Evolutionary conservation across 2,888 invertebrate species (phyloP).

Genomic region (Napeogenes sylphis): DNA sequence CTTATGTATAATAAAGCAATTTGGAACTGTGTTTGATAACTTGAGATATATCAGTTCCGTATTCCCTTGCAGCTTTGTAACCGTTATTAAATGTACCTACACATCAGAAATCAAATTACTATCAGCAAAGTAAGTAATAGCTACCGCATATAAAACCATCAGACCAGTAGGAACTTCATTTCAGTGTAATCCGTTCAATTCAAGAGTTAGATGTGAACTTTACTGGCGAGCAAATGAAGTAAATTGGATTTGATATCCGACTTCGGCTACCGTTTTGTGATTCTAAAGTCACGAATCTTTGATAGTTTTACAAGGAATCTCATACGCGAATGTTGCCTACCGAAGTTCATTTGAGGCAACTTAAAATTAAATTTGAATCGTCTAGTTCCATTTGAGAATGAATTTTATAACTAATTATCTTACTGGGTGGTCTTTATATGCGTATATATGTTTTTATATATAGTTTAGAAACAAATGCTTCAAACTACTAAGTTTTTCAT

Average conservation of each 20-base stretch:
- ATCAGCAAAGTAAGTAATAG: slow-evolving; percentile 24
- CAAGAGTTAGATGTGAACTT: slow-evolving; percentile 67
- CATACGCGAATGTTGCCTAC: slow-evolving; percentile 33
- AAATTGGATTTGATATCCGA: slow-evolving; percentile 73
- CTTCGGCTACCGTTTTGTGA: slow-evolving; percentile 62
- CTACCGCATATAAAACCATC: slow-evolving; percentile 29
- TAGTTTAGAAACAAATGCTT: no score
- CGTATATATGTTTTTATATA: no score
- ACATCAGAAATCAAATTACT: slow-evolving; percentile 23
- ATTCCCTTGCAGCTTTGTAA: not conserved
- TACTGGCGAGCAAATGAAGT: slow-evolving; percentile 69
- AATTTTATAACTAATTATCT: not conserved
- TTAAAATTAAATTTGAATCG: slow-evolving; percentile 3
- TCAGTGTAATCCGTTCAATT: slow-evolving; percentile 66
- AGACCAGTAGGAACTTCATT: slow-evolving; percentile 47
- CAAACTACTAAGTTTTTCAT: no score
- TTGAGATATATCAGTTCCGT: no score
- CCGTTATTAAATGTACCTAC: slow-evolving; percentile 4
- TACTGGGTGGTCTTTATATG: no score
- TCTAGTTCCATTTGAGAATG: not conserved
- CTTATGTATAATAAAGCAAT: no score
- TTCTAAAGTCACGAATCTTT: slow-evolving; percentile 62
- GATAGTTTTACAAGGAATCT: slow-evolving; percentile 40
- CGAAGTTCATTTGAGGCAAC: slow-evolving; percentile 15
- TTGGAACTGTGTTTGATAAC: no score